A percentile compares a stretch with the other conserved stretches of the same genome.
These are phyloP conservation scores for Chelon labrosus DNA, from an alignment of 2,797 vertebrate species.

Conservation along the genomic window DNA sequence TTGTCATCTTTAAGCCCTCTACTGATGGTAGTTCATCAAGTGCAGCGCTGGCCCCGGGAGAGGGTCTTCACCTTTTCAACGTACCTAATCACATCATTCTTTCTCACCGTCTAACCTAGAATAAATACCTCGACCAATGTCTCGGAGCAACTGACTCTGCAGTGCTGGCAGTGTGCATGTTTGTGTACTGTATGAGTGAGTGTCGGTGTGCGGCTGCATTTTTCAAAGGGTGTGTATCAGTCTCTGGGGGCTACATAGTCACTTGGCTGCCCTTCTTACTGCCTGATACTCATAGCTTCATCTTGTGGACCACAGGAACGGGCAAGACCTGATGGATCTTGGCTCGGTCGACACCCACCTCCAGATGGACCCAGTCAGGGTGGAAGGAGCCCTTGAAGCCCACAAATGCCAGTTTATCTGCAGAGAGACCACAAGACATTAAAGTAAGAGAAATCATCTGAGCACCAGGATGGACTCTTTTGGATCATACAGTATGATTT, in stretches of 20 bases:
- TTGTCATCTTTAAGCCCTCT: constrained; percentile 10
- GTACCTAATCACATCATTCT: constrained; percentile 3
- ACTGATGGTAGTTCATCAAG: constrained; percentile 10
- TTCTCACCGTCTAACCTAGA: constrained; percentile 10
- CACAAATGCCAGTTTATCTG: constrained; percentile 93
- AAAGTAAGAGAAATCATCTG: neutral
- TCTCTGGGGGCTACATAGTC: constrained; percentile 39
- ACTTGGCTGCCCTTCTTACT: constrained; percentile 23
- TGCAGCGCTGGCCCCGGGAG: constrained; percentile 7
- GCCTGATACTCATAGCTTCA: constrained; percentile 86
- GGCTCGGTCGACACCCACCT: constrained; percentile 83
- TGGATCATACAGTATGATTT: neutral
- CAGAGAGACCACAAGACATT: constrained; percentile 26
- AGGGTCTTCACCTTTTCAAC: constrained; percentile 3
- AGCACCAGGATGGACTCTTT: neutral
- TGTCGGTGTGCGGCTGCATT: constrained; percentile 11
- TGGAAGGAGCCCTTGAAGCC: constrained; percentile 93
- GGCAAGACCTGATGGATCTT: constrained; percentile 95
- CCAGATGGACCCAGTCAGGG: constrained; percentile 91
- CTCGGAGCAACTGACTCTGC: constrained; percentile 40
- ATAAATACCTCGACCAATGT: constrained; percentile 38
- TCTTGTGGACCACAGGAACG: constrained; percentile 91
- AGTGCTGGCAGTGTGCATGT: constrained; percentile 36
- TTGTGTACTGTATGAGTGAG: neutral
- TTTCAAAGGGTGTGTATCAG: neutral